These are phyloP conservation scores for Drosophila monieri DNA, from an alignment of 2,888 invertebrate genomes.

Conservation along the genomic window DNA sequence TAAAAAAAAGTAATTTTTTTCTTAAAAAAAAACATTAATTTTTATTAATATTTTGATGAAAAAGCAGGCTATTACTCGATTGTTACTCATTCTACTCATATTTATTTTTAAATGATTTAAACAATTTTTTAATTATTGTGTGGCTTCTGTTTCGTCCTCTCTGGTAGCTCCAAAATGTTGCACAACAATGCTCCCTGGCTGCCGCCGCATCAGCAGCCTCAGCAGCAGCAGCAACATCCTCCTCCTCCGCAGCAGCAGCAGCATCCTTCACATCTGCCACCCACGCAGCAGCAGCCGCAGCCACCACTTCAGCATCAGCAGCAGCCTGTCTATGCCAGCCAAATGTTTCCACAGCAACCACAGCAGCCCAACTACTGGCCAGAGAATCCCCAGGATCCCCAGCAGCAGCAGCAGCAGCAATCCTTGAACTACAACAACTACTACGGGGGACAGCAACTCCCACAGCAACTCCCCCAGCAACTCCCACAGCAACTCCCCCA, in stretches of 20 bases:
- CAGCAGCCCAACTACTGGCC: slow-evolving; percentile 44
- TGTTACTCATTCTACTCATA: not conserved
- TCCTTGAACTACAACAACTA: not conserved
- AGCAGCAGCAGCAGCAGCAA: slow-evolving; percentile 43
- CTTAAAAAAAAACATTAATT: too few species aligned
- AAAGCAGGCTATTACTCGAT: not conserved
- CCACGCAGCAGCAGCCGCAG: slow-evolving; percentile 22
- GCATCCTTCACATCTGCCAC: slow-evolving; percentile 35
- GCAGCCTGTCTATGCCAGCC: slow-evolving; percentile 55
- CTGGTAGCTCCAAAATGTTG: slow-evolving; percentile 64
- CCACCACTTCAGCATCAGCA: slow-evolving; percentile 25
- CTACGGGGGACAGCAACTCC: slow-evolving; percentile 10
- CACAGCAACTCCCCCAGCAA: too few species aligned
- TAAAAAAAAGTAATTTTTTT: not conserved
- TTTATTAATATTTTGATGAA: too few species aligned
- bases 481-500: slow-evolving; percentile 24
- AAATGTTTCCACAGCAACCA: slow-evolving; percentile 59
- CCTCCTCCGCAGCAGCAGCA: slow-evolving; percentile 38
- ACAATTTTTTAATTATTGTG: not conserved
- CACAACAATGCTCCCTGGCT: slow-evolving; percentile 75
- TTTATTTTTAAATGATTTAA: not conserved
- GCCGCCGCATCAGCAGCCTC: slow-evolving; percentile 55
- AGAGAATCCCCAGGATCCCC: slow-evolving; percentile 24
- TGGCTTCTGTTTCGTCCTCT: slow-evolving; percentile 2
- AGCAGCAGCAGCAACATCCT: slow-evolving; percentile 52